Base-by-base conservation (phyloP, 2,797 vertebrate species). In the Hybognathus amarus region DNA sequence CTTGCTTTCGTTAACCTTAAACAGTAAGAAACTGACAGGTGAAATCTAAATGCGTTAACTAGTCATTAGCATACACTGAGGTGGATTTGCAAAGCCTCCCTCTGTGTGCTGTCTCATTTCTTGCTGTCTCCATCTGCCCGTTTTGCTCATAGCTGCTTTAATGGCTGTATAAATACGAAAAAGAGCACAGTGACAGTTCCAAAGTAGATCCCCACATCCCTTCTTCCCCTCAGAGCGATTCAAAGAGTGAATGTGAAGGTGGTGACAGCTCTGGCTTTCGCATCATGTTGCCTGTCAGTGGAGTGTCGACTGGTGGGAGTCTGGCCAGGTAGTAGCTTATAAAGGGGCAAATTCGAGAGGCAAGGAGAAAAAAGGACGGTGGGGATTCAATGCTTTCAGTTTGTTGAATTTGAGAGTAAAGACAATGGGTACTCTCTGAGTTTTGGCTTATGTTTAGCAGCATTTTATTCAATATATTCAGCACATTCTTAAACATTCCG, bases 201-300 rank as follows among this genome's bases (percentile, higher is more conserved):
- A 83, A 86, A 80, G 59, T 71, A 59, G 80, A 63, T 70, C 75
- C 73, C n/a, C 69, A n/a, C 54, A 24, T n/a, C 54, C 75, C 78
- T 56, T 27, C 71, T 71, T 77, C 82, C 86, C 70, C 74, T 69
- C 38, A 56, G 40, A 77, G 47, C 81, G 76, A 88, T 87, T 87
- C n/a, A 89, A 83, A 88, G 86, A 22, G 82, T 59, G 80, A 85
- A 76, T 90, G 91, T 90, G 88, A 90, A n/a, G 87, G 86, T 88
- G 85, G 82, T 89, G 90, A 91, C 90, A 92, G 89, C 87, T 87
- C n/a, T 1, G 77, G 87, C 89, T 90, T 94, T 92, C 94, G 93
- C n/a, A 94, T 94, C 91, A 93, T 84, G 76, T 87, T 50, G 50
- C 68, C 84, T 89, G 86, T 91, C 90, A 84, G 85, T 66, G 73